A percentile compares a stretch with the other conserved stretches of the same genome.
Conservation (phyloP, 2,888 invertebrate species). For the Folsomia candida region DNA sequence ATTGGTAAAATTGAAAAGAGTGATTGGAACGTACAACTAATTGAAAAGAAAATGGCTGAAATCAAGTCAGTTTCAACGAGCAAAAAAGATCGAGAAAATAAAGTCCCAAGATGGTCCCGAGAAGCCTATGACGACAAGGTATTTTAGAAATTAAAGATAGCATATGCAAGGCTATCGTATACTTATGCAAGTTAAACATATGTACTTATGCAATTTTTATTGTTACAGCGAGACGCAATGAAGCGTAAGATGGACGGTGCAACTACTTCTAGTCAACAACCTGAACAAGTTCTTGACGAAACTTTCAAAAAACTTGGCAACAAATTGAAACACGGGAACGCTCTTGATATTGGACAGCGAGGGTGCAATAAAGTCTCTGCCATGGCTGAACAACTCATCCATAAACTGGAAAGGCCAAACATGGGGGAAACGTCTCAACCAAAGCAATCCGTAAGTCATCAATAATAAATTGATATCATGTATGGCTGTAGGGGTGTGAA, state of each 20-base stretch:
- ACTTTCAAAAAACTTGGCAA: slow-evolving; percentile 69
- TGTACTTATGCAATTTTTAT: no score
- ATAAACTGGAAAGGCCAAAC: slow-evolving; percentile 52
- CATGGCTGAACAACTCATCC: slow-evolving; percentile 69
- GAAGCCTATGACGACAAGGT: slow-evolving; percentile 16
- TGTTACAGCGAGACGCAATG: slow-evolving; percentile 65
- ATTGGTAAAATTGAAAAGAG: slow-evolving; percentile 82
- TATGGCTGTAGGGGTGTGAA: background rate
- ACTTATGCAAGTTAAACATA: background rate
- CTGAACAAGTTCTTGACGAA: slow-evolving; percentile 71
- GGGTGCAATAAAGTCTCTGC: slow-evolving; percentile 78
- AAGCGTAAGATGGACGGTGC: slow-evolving; percentile 60
- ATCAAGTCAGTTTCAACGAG: slow-evolving; percentile 58
- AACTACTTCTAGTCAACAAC: slow-evolving; percentile 60
- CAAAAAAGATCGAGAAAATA: slow-evolving; percentile 61
- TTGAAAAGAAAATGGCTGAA: slow-evolving; percentile 82
- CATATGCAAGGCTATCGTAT: background rate
- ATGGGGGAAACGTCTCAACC: slow-evolving; percentile 56
- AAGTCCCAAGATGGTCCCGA: slow-evolving; percentile 84
- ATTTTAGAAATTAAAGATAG: slow-evolving; percentile 56
- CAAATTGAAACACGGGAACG: slow-evolving; percentile 74
- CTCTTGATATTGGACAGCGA: slow-evolving; percentile 63
- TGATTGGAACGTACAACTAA: slow-evolving; percentile 88
- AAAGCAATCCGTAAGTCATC: slow-evolving; percentile 53
- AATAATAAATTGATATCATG: background rate